phyloP scores from a whole-genome alignment of 2,797 vertebrate genomes.

The Taeniopygia guttata region DNA sequence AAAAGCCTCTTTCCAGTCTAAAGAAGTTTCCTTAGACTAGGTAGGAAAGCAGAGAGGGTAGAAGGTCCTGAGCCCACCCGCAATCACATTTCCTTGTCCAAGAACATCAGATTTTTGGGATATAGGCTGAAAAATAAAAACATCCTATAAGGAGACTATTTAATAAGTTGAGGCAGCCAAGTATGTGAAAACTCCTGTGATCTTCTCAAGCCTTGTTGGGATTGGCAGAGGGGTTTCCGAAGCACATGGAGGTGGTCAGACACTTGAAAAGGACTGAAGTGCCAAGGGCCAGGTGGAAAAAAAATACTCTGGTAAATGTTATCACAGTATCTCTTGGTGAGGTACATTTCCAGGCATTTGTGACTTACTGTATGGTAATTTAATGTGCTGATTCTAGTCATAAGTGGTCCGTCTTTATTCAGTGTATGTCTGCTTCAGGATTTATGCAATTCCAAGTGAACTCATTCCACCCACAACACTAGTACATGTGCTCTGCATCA shows the following conservation, averaged over 20 bases:
- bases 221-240: constrained; percentile 61
- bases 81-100: constrained; percentile 64
- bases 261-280: constrained; percentile 45
- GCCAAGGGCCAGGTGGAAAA: constrained; percentile 32
- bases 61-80: constrained; percentile 58
- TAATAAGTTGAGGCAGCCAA: constrained; percentile 63
- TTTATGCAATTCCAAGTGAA: neutral
- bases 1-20: neutral
- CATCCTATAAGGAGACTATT: constrained; percentile 70
- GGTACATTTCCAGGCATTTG: constrained; percentile 16
- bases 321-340: constrained; percentile 32
- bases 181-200: constrained; percentile 64
- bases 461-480: neutral
- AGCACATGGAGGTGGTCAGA: constrained; percentile 60
- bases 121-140: constrained; percentile 73
- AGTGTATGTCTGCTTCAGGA: neutral
- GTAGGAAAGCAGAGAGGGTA: constrained; percentile 25
- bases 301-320: constrained; percentile 26
- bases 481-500: neutral
- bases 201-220: constrained; percentile 58
- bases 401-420: neutral
- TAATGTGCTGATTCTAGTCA: neutral
- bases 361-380: constrained; percentile 4
- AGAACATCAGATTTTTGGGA: constrained; percentile 71
- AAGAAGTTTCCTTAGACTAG: constrained; percentile 18